A percentile compares a stretch with the other conserved stretches of the same genome.
Conservation (phyloP, 2,113 vertebrate genomes). For the Phyllopteryx taeniolatus region DNA sequence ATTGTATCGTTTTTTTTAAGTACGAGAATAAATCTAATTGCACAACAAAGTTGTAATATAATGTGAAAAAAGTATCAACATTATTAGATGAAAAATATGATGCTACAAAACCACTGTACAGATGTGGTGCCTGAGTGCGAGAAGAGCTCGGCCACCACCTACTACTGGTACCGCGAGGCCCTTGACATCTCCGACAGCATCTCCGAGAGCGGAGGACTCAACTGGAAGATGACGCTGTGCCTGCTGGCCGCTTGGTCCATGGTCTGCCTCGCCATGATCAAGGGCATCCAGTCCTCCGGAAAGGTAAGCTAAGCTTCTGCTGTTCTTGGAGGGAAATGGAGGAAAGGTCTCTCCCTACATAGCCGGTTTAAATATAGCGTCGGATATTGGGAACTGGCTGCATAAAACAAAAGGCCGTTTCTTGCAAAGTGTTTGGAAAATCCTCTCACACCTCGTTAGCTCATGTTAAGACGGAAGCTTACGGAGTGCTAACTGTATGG, state of each 20-base stretch:
- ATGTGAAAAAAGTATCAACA: background rate
- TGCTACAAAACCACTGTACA: conserved; percentile 43
- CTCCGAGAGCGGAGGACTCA: conserved; percentile 88
- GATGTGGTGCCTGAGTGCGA: conserved; percentile 93
- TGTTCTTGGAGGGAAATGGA: conserved; percentile 5
- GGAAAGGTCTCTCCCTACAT: conserved; percentile 11
- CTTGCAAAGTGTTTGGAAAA: conserved; percentile 16
- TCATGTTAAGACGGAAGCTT: conserved; percentile 11
- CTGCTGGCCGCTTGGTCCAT: conserved; percentile 88
- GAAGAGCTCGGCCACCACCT: conserved; percentile 95
- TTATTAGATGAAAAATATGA: background rate
- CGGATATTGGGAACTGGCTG: background rate
- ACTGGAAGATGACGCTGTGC: conserved; percentile 94
- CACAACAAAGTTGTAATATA: too few relatives aligned
- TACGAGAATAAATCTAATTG: too few relatives aligned
- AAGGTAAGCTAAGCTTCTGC: conserved; percentile 75
- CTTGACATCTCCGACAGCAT: conserved; percentile 91
- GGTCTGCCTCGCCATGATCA: conserved; percentile 97
- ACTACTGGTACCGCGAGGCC: conserved; percentile 94
- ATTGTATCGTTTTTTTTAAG: too few relatives aligned
- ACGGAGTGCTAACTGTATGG: background rate
- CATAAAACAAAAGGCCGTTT: conserved; percentile 21
- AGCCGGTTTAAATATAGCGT: background rate
- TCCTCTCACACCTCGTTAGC: conserved; percentile 24
- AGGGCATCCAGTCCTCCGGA: conserved; percentile 97